Evolutionary conservation across 2,113 vertebrate species (phyloP).

Genomic region (Sturnus vulgaris): DNA sequence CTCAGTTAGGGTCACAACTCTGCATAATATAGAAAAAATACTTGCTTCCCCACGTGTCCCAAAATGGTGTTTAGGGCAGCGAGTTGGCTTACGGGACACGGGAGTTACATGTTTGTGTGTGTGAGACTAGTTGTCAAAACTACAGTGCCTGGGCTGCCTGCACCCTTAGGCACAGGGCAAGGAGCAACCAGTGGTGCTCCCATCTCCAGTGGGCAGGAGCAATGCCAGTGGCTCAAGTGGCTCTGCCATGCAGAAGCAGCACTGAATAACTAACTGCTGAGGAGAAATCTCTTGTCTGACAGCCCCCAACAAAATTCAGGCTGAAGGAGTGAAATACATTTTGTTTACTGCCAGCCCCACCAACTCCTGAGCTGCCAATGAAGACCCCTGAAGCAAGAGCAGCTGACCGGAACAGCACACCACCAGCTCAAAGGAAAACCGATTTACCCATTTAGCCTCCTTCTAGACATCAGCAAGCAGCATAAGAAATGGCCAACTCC

Average conservation of each 20-base stretch:
- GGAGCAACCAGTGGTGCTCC: background rate
- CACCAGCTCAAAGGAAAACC: background rate
- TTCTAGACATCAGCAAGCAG: background rate
- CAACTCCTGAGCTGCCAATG: background rate
- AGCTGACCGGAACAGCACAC: background rate
- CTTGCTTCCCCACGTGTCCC: background rate
- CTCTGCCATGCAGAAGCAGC: background rate
- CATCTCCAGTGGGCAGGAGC: background rate
- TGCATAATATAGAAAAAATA: background rate
- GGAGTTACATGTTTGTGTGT: background rate
- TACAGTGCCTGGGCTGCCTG: accelerated
- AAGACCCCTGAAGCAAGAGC: background rate
- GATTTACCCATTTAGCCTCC: background rate
- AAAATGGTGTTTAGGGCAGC: background rate
- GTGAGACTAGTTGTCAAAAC: background rate
- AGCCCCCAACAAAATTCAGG: background rate
- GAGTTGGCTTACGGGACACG: background rate
- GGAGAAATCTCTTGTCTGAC: background rate
- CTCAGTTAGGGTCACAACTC: background rate
- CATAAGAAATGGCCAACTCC: background rate
- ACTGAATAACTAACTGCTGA: background rate
- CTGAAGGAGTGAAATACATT: background rate
- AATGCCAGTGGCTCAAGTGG: background rate
- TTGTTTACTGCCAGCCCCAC: background rate
- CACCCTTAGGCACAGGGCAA: background rate